Evolutionary conservation across 2,113 vertebrate genomes (phyloP).

Genomic region (Onychostruthus taczanowskii): DNA sequence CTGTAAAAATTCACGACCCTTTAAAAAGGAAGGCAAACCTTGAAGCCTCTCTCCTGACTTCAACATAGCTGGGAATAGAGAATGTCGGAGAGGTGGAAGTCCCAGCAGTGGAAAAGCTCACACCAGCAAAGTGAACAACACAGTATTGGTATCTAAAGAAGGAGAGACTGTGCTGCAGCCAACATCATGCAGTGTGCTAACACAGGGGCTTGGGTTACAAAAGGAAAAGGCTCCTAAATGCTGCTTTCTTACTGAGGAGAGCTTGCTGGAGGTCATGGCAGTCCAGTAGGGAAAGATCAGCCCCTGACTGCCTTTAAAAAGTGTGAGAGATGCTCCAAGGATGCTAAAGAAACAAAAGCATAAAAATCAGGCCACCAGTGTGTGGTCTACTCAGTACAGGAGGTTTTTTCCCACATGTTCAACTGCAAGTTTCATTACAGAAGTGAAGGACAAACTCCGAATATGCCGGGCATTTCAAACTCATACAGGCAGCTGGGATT

Average conservation of each 20-base stretch:
- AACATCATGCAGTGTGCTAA: neutral
- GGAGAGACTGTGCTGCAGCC: neutral
- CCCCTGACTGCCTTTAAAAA: neutral
- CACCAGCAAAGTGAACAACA: neutral
- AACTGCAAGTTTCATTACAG: neutral
- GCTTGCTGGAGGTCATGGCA: neutral
- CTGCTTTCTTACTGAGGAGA: neutral
- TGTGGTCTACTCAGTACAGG: neutral
- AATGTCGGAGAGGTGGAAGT: neutral
- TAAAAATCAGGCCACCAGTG: neutral
- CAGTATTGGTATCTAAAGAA: neutral
- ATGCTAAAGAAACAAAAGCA: neutral
- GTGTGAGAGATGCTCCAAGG: neutral
- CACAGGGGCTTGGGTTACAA: neutral
- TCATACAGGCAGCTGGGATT: neutral
- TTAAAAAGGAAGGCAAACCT: constrained; percentile 24
- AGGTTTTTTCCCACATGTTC: neutral
- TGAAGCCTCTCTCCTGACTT: constrained; percentile 19
- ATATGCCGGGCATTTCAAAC: neutral
- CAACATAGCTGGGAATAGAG: neutral
- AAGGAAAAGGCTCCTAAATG: neutral
- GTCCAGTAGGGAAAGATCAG: fast-evolving
- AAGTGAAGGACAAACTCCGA: neutral
- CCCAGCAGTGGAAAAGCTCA: neutral
- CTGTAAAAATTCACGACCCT: constrained; percentile 64